phyloP scores from a whole-genome alignment of 2,888 invertebrate genomes.

The Cryptus armator region DNA sequence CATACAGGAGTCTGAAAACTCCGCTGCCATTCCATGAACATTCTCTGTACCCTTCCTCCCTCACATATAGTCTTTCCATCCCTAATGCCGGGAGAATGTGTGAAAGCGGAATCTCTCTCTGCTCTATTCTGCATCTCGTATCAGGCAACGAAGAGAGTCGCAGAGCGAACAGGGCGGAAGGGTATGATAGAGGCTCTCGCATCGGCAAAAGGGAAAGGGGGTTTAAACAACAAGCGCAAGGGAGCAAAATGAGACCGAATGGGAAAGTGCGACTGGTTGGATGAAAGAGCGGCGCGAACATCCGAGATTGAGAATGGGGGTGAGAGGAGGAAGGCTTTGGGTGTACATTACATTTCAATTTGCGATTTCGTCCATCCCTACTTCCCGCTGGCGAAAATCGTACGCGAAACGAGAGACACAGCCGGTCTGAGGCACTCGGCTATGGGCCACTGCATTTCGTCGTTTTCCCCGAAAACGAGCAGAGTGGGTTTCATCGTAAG shows the following conservation, averaged over 20 bases:
- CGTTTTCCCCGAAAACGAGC: slow-evolving; percentile 20
- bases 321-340: slow-evolving; percentile 68
- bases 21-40: slow-evolving; percentile 56
- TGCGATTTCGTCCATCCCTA: slow-evolving; percentile 76
- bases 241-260: slow-evolving; percentile 62
- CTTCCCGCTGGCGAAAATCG: slow-evolving; percentile 58
- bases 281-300: slow-evolving; percentile 62
- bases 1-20: slow-evolving; percentile 65
- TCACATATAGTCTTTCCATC: slow-evolving; percentile 68
- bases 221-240: slow-evolving; percentile 54
- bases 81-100: slow-evolving; percentile 55
- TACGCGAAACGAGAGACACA: slow-evolving; percentile 63
- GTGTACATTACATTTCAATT: slow-evolving; percentile 83
- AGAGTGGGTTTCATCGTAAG: neutral
- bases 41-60: slow-evolving; percentile 33
- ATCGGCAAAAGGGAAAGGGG: slow-evolving; percentile 45
- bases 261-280: slow-evolving; percentile 50
- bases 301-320: slow-evolving; percentile 65
- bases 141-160: slow-evolving; percentile 31
- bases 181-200: slow-evolving; percentile 30
- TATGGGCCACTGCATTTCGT: slow-evolving; percentile 72
- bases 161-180: slow-evolving; percentile 10
- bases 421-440: slow-evolving; percentile 73
- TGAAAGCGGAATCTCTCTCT: slow-evolving; percentile 15
- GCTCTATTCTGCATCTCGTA: slow-evolving; percentile 40